Conservation (phyloP, 2,888 invertebrate species). For the Phengaris arion region DNA sequence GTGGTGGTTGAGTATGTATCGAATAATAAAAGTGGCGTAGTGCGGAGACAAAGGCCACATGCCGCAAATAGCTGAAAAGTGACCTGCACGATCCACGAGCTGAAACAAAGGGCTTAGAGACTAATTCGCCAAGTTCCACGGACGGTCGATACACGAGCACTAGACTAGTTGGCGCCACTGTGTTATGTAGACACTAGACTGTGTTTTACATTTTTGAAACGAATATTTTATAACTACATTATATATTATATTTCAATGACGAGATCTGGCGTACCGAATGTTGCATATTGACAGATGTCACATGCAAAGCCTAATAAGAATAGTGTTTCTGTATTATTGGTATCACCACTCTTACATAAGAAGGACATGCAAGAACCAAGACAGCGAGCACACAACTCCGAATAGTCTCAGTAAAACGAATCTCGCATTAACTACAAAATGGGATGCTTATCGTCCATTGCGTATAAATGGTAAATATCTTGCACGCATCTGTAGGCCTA, state of each 20-base stretch:
- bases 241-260: neutral
- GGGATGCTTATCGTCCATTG: too few species aligned
- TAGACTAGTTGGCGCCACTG: conserved; percentile 14
- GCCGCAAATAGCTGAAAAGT: conserved; percentile 4
- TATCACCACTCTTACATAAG: too few species aligned
- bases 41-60: conserved; percentile 7
- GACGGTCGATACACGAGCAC: neutral
- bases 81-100: neutral
- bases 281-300: too few species aligned
- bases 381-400: too few species aligned
- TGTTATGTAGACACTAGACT: neutral
- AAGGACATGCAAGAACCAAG: too few species aligned
- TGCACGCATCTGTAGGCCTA: too few species aligned
- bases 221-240: neutral
- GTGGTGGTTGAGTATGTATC: neutral
- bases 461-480: too few species aligned
- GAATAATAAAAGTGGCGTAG: conserved; percentile 10
- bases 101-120: conserved; percentile 8
- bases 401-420: too few species aligned
- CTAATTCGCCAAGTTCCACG: conserved; percentile 2
- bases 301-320: too few species aligned
- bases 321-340: too few species aligned
- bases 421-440: too few species aligned
- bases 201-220: neutral
- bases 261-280: neutral